Percentiles rank a stretch among this genome's conserved stretches.
These are phyloP conservation scores for Premnoplex brunnescens DNA, from an alignment of 2,797 vertebrate species.

Conservation along the genomic window DNA sequence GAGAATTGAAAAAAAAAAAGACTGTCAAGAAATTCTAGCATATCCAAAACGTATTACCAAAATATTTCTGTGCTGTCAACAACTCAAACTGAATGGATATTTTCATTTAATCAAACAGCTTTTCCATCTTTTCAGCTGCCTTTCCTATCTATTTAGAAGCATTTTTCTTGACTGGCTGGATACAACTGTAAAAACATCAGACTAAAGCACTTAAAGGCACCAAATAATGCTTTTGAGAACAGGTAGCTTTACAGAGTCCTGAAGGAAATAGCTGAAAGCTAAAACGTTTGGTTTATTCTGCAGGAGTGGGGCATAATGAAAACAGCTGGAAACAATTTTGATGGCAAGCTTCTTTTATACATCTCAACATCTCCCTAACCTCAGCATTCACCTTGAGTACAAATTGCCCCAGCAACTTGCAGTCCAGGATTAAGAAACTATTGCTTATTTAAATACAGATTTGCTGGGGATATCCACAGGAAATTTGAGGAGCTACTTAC, in stretches of 20 bases:
- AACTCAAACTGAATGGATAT: neutral
- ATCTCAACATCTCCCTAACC: slow-evolving; percentile 41
- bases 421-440: slow-evolving; percentile 32
- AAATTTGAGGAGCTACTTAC: slow-evolving; percentile 51
- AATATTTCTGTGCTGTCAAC: neutral
- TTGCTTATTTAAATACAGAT: slow-evolving; percentile 53
- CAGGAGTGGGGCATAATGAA: slow-evolving; percentile 26
- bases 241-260: slow-evolving; percentile 66
- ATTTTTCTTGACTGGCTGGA: neutral
- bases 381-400: slow-evolving; percentile 52
- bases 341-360: slow-evolving; percentile 31
- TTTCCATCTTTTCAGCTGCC: slow-evolving; percentile 4
- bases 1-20: neutral
- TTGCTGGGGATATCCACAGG: slow-evolving; percentile 42
- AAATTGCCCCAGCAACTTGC: slow-evolving; percentile 54
- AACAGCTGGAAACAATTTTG: slow-evolving; percentile 61
- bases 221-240: slow-evolving; percentile 58
- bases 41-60: neutral
- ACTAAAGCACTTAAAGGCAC: slow-evolving; percentile 42
- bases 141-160: neutral
- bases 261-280: slow-evolving; percentile 65
- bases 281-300: slow-evolving; percentile 54
- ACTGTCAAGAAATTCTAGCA: neutral
- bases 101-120: slow-evolving; percentile 18
- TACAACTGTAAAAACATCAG: slow-evolving; percentile 28